Evolutionary conservation across 2,888 invertebrate genomes (phyloP), one percentile per base, ranked within the genome.

Genomic region (Megastigmus dorsalis): DNA sequence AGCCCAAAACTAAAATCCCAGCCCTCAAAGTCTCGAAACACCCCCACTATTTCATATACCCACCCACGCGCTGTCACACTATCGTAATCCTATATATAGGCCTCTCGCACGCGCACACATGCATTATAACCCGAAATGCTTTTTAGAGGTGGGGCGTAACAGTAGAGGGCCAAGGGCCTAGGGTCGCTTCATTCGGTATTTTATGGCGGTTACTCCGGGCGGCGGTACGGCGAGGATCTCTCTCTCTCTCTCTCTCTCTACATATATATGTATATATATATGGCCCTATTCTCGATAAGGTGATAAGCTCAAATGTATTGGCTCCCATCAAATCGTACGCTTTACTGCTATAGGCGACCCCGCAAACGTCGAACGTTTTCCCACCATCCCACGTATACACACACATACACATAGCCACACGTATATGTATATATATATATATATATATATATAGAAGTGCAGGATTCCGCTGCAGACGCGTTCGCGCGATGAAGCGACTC

Each of bases 251-350:
- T n/a, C n/a, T n/a, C n/a, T n/a, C n/a, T n/a, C n/a, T n/a, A n/a
- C n/a, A n/a, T n/a, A n/a, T n/a, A n/a, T n/a, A n/a, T n/a, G n/a
- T n/a, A n/a, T n/a, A n/a, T n/a, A n/a, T n/a, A n/a, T n/a, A n/a
- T n/a, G n/a, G n/a, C n/a, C 18, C 82, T 82, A 84, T 84, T 84
- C 84, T 82, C 85, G 86, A 87, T 87, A 86, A 87, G 86, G 84
- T 85, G 87, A 87, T 87, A 87, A 87, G 86, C 87, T 85, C 82
- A 83, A 87, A 87, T 87, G 85, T 86, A 87, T 87, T 87, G 87
- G 84, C 81, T 84, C 82, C 85, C 85, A 87, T 87, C 86, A 85
- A 86, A 86, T 87, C 83, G 85, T 80, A 82, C 86, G 84, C 79
- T 86, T 86, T 85, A 85, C 84, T 82, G 83, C 82, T 82, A 84